Conservation (phyloP, 2,797 vertebrate species). For the Myiothlypis coronata region DNA sequence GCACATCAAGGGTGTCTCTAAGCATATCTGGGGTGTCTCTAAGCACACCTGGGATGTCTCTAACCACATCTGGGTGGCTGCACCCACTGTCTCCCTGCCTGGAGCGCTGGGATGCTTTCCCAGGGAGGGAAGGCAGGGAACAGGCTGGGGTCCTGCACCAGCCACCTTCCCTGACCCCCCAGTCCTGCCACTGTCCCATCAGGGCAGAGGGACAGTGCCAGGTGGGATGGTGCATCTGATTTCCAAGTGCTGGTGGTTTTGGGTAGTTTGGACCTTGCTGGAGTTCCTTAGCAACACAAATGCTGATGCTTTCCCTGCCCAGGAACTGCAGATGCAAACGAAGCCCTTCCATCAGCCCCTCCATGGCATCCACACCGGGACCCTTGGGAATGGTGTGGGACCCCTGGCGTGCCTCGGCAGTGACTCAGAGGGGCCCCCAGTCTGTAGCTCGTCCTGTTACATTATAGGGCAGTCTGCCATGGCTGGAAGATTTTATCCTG, state of each 20-base stretch:
- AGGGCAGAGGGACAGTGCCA: neutral
- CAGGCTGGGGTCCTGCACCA: accelerated
- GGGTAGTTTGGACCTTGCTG: neutral
- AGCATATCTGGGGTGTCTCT: neutral
- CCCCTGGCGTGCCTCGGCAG: accelerated
- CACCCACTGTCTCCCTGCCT: neutral
- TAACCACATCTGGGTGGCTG: neutral
- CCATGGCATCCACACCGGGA: accelerated
- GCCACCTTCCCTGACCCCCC: neutral
- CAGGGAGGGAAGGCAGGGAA: neutral
- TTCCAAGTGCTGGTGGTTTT: neutral
- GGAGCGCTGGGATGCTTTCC: neutral
- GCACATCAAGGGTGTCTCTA: too few relatives aligned
- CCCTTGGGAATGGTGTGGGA: accelerated
- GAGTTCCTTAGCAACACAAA: constrained; percentile 22
- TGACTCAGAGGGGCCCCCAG: accelerated
- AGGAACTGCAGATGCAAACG: neutral
- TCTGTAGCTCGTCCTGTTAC: neutral
- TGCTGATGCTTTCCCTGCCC: neutral
- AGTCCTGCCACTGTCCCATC: neutral
- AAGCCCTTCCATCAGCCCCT: neutral
- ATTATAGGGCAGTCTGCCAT: accelerated
- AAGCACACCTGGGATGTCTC: neutral
- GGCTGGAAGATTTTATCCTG: neutral
- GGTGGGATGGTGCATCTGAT: neutral